Evolutionary conservation across 2,888 invertebrate species (phyloP).

Genomic region (Keiferia lycopersicella): DNA sequence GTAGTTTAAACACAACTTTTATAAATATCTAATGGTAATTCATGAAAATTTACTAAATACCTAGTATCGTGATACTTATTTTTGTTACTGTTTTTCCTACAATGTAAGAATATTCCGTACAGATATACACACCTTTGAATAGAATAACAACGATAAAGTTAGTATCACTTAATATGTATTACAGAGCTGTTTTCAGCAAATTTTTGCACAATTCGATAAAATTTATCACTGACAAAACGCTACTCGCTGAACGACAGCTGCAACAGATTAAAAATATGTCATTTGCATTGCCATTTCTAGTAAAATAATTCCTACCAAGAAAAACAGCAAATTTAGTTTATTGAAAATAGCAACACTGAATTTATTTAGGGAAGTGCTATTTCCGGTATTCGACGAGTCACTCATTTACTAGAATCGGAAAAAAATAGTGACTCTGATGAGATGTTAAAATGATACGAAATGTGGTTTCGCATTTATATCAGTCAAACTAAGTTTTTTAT

Average conservation of each 20-base stretch:
- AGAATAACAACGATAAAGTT: neutral
- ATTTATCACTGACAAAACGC: conserved; percentile 19
- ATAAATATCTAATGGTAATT: too few species aligned
- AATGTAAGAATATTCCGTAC: neutral
- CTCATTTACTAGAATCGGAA: too few species aligned
- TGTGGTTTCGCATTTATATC: too few species aligned
- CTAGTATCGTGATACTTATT: neutral
- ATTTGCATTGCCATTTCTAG: neutral
- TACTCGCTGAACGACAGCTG: neutral
- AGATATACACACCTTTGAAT: neutral
- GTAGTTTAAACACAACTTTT: too few species aligned
- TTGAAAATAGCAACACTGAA: neutral
- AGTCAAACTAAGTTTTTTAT: too few species aligned
- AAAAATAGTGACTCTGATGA: too few species aligned
- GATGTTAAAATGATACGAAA: too few species aligned
- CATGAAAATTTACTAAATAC: too few species aligned
- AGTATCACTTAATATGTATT: conserved; percentile 1
- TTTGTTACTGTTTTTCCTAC: neutral
- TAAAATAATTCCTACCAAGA: neutral
- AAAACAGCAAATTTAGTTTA: neutral
- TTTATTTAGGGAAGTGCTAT: too few species aligned
- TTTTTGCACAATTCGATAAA: conserved; percentile 25
- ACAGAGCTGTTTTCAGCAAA: neutral
- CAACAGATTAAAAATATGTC: conserved; percentile 15
- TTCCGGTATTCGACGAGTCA: too few species aligned